Percentiles rank a stretch among this genome's conserved stretches.
These are phyloP conservation scores for Varanus komodoensis DNA, from an alignment of 2,113 vertebrate genomes.

Conservation along the genomic window DNA sequence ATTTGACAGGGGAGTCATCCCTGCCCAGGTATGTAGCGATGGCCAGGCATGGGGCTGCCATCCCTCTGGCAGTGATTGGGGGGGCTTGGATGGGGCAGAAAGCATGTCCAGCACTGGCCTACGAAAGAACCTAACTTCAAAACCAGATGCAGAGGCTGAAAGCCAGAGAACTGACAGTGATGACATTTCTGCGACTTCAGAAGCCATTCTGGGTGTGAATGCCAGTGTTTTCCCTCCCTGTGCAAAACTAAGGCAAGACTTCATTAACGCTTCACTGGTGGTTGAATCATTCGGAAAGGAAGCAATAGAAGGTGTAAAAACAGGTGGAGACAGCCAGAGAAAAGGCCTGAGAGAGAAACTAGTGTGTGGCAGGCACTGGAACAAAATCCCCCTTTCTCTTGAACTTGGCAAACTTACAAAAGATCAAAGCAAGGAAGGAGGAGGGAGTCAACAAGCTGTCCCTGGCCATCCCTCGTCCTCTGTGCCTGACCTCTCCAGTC, in stretches of 20 bases:
- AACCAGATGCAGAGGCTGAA: conserved; percentile 30
- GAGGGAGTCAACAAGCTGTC: not conserved
- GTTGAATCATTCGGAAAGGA: conserved; percentile 20
- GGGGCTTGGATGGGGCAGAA: conserved; percentile 28
- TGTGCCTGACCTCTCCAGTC: not conserved
- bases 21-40: not conserved
- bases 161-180: not conserved
- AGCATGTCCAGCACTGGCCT: not conserved
- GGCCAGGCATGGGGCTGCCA: conserved; percentile 25
- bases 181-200: conserved; percentile 16
- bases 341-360: conserved; percentile 1
- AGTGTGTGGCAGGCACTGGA: conserved; percentile 23
- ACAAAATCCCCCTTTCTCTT: conserved; percentile 17
- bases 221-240: conserved; percentile 11
- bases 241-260: conserved; percentile 10
- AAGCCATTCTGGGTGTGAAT: not conserved
- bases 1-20: not conserved
- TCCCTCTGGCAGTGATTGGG: conserved; percentile 27
- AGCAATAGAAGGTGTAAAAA: conserved; percentile 16
- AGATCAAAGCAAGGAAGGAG: conserved; percentile 18
- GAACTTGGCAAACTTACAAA: conserved; percentile 32
- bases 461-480: not conserved
- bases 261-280: accelerated
- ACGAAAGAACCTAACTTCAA: conserved; percentile 23
- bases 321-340: conserved; percentile 27